Evolutionary conservation across 2,888 invertebrate species (phyloP), one percentile per base, ranked within the genome.

Genomic region (Drosophila longiperda): DNA sequence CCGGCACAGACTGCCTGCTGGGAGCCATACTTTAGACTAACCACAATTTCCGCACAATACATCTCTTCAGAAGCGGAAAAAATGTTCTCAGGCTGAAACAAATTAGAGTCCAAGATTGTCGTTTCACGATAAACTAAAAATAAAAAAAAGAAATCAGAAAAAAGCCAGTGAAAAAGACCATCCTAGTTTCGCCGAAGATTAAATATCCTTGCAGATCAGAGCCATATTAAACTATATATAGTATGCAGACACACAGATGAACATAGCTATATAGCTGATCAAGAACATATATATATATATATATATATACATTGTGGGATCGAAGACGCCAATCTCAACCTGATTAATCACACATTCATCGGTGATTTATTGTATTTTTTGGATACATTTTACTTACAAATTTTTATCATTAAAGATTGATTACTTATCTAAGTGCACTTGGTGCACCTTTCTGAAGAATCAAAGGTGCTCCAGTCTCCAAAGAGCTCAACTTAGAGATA

Each of bases 21-120:
- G 55, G 65, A 67, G 67, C 40, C 45, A 63, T 66, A 48, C 61
- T 63, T 57, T 36, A 34, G 34, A 48, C 57, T 20, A 36, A 6
- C 52, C 32, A 17, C 29, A 38, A 38, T 15, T 15, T 15, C 36
- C 20, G 9, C 33, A 58, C 58, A 33, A 48, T 48, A 7, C 20
- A 32, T 23, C 15, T 58, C 20, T 33, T 17, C 45, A 23, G 45
- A 58, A 15, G 38, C 26, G 38, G n/a, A 38, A 29, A 5, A 26
- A 38, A 26, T 17, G 40, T 40, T 26, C 26, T 12, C 54, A 54
- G 54, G 1, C 40, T 8, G 40, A n/a, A 29, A 40, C 38, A 42
- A 57, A 40, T 40, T 32, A 32, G 40, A 29, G 29, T 29, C 15
- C 40, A 57, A 57, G 40, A 57, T 57, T 32, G n/a, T 12, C 29